These are phyloP conservation scores for Entomobrya multifasciata DNA, from an alignment of 2,888 invertebrate species.

Conservation along the genomic window DNA sequence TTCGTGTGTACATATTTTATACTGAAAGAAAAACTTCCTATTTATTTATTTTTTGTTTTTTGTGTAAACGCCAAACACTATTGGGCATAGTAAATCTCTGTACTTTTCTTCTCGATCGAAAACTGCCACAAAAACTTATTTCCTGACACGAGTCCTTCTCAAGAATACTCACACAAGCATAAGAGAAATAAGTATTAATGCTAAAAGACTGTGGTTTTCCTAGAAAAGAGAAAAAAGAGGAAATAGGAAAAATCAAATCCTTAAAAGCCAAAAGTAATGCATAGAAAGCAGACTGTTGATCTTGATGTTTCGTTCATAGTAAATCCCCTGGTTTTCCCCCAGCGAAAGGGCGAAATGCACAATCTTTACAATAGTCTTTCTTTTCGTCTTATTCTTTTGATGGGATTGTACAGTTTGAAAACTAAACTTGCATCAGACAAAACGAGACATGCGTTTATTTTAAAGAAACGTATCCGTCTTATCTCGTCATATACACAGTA, in stretches of 20 bases:
- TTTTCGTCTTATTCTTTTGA: slow-evolving; percentile 11
- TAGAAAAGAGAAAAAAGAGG: not conserved
- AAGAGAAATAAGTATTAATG: not conserved
- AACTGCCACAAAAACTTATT: slow-evolving; percentile 22
- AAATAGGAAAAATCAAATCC: slow-evolving; percentile 56
- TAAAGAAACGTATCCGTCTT: slow-evolving; percentile 50
- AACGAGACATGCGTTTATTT: slow-evolving; percentile 35
- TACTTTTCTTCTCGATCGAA: not conserved
- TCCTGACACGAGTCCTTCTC: slow-evolving; percentile 22
- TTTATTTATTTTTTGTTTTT: not conserved
- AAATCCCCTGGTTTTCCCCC: slow-evolving; percentile 60
- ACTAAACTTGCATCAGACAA: slow-evolving; percentile 25
- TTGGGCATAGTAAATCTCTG: not conserved
- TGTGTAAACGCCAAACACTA: not conserved
- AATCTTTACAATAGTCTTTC: slow-evolving; percentile 36
- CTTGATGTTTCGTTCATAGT: slow-evolving; percentile 45
- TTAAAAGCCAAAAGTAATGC: slow-evolving; percentile 53
- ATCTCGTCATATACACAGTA: slow-evolving; percentile 38
- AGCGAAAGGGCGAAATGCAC: slow-evolving; percentile 55
- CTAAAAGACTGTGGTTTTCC: slow-evolving; percentile 7
- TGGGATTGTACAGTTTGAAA: slow-evolving; percentile 35
- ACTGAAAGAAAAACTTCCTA: no score
- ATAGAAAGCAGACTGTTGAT: slow-evolving; percentile 59
- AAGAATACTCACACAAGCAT: not conserved
- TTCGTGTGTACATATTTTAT: not conserved